Evolutionary conservation across 2,797 vertebrate genomes (phyloP).

Genomic region (Delichon dasypus): DNA sequence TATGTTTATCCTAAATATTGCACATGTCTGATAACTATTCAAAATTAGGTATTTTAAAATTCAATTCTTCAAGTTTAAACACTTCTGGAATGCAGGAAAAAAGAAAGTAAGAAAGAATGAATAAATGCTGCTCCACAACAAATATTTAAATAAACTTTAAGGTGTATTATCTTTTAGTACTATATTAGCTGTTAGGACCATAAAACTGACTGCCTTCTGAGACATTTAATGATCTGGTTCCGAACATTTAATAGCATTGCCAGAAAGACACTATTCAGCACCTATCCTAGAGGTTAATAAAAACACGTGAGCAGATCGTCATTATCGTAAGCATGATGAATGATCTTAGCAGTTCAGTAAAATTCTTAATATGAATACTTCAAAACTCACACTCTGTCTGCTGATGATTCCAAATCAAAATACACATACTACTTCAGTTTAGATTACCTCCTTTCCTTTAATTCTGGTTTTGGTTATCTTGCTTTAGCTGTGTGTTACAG

Average conservation of each 20-base stretch:
- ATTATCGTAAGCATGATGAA: not conserved
- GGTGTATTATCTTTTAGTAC: not conserved
- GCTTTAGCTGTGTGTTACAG: not conserved
- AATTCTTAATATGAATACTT: not conserved
- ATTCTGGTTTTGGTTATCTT: not conserved
- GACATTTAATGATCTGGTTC: not conserved
- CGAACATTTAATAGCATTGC: not conserved
- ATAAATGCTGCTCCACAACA: not conserved
- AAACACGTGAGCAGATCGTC: not conserved
- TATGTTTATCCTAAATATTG: not conserved
- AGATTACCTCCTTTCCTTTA: not conserved
- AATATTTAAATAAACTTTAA: not conserved
- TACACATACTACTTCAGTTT: not conserved
- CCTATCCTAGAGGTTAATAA: slow-evolving; percentile 11
- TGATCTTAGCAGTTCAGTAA: not conserved
- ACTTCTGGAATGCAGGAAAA: not conserved
- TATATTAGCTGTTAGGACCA: not conserved
- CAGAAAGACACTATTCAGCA: not conserved
- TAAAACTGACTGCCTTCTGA: not conserved
- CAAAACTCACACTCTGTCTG: not conserved
- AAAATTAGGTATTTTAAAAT: not conserved
- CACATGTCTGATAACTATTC: not conserved
- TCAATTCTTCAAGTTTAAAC: not conserved
- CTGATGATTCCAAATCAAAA: not conserved
- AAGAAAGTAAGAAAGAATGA: not conserved